Conservation (phyloP, 2,888 invertebrate genomes). For the Margaritifera margaritifera region DNA sequence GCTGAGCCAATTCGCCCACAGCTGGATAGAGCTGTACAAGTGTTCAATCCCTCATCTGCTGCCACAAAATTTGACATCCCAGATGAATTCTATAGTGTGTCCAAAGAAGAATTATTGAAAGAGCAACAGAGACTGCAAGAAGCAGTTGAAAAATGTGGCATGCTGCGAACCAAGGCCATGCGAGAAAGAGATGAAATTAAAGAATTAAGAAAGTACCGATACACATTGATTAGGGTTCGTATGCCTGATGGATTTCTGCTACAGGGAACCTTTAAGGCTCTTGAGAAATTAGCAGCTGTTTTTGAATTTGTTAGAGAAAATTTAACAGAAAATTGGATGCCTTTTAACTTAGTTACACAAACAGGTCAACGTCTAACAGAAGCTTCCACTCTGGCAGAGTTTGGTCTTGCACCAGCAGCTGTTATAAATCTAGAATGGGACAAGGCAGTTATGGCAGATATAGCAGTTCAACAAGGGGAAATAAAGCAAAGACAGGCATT, state of each 20-base stretch:
- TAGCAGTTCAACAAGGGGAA: slow-evolving; percentile 59
- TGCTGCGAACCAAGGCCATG: slow-evolving; percentile 95
- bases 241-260: slow-evolving; percentile 81
- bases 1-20: slow-evolving; percentile 88
- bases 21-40: slow-evolving; percentile 79
- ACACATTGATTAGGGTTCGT: slow-evolving; percentile 86
- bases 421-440: slow-evolving; percentile 86
- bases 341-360: slow-evolving; percentile 82
- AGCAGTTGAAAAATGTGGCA: slow-evolving; percentile 85
- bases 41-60: slow-evolving; percentile 51
- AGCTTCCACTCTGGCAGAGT: slow-evolving; percentile 84
- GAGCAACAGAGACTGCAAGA: slow-evolving; percentile 79
- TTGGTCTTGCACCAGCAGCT: slow-evolving; percentile 87
- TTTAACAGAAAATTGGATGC: slow-evolving; percentile 79
- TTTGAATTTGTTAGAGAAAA: slow-evolving; percentile 86
- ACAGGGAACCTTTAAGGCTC: slow-evolving; percentile 91
- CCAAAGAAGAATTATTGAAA: slow-evolving; percentile 86
- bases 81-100: slow-evolving; percentile 86
- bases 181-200: slow-evolving; percentile 89
- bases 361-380: slow-evolving; percentile 82
- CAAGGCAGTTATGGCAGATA: slow-evolving; percentile 57
- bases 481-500: slow-evolving; percentile 74
- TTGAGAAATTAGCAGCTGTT: slow-evolving; percentile 84
- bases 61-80: slow-evolving; percentile 80
- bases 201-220: slow-evolving; percentile 82